phyloP scores from a whole-genome alignment of 37 sponge, comb jelly and placozoan genomes.

The Cladorhizidae sp. region DNA sequence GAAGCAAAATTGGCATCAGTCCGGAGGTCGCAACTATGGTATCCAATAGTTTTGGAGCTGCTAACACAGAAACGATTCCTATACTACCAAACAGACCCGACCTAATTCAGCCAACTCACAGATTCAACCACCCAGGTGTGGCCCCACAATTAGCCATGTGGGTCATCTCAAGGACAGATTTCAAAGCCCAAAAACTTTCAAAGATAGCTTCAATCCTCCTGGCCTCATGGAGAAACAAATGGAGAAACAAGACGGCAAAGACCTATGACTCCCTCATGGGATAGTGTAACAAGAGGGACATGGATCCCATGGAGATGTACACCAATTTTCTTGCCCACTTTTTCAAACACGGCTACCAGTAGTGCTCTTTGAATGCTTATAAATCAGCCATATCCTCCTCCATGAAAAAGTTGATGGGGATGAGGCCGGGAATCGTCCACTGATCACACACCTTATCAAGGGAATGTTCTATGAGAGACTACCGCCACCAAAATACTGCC shows the following conservation, averaged over 20 bases:
- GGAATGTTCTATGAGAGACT: slow-evolving; percentile 37
- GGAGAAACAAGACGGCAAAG: slow-evolving; percentile 35
- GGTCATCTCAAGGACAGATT: slow-evolving; percentile 55
- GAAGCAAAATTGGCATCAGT: slow-evolving; percentile 26
- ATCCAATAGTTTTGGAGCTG: slow-evolving; percentile 38
- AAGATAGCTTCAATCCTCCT: slow-evolving; percentile 38
- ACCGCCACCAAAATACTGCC: no score
- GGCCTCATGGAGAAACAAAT: slow-evolving; percentile 33
- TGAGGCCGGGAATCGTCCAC: slow-evolving; percentile 43
- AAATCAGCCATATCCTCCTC: slow-evolving; percentile 50
- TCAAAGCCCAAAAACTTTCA: slow-evolving; percentile 20
- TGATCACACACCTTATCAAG: slow-evolving; percentile 18
- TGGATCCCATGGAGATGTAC: slow-evolving; percentile 44
- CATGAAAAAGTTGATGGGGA: slow-evolving; percentile 42
- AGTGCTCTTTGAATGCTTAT: slow-evolving; percentile 46
- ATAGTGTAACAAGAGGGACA: slow-evolving; percentile 35
- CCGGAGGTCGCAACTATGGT: slow-evolving; percentile 48
- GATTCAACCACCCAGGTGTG: slow-evolving; percentile 7
- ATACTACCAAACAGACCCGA: neutral
- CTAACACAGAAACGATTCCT: slow-evolving; percentile 15
- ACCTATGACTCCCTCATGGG: slow-evolving; percentile 33
- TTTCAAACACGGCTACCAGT: slow-evolving; percentile 47
- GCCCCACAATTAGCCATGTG: no score
- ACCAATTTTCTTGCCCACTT: slow-evolving; percentile 50
- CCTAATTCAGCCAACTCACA: slow-evolving; percentile 35